Evolutionary conservation across 2,888 invertebrate genomes (phyloP).

Genomic region (Resseliella maxima): DNA sequence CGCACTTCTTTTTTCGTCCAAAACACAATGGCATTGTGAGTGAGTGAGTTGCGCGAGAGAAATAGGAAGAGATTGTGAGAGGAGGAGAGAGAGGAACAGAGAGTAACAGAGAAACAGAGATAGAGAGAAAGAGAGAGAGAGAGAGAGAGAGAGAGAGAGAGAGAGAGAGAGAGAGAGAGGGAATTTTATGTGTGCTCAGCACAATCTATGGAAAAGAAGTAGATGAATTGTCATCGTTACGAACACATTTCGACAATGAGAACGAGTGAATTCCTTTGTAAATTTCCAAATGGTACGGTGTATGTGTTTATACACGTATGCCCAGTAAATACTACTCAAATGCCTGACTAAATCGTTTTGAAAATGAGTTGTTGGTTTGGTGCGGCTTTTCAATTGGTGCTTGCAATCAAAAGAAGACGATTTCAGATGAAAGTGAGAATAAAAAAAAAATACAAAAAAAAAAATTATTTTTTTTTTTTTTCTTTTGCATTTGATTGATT

Average conservation of each 20-base stretch:
- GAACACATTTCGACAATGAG: constrained; percentile 47
- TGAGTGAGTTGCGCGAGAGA: too few relatives aligned
- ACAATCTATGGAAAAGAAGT: neutral
- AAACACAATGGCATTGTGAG: too few relatives aligned
- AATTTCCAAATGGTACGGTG: neutral
- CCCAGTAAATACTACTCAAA: neutral
- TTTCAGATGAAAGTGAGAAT: neutral
- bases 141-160: too few relatives aligned
- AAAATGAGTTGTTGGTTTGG: constrained; percentile 14
- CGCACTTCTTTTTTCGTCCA: neutral
- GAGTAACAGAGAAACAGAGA: too few relatives aligned
- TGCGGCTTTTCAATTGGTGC: neutral
- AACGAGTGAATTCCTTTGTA: neutral
- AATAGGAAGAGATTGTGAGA: too few relatives aligned
- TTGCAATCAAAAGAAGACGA: neutral
- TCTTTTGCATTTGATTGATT: constrained; percentile 49
- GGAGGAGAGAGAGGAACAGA: too few relatives aligned
- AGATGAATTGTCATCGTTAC: constrained; percentile 46
- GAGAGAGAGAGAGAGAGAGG: too few relatives aligned
- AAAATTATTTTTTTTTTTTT: neutral
- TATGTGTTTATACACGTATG: neutral
- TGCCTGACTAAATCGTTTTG: neutral
- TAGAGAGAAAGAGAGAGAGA: too few relatives aligned
- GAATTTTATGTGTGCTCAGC: too few relatives aligned
- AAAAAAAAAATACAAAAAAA: neutral